Conservation (phyloP, 64 coral and sea anemone genomes). For the Catalaphyllia jardinei region DNA sequence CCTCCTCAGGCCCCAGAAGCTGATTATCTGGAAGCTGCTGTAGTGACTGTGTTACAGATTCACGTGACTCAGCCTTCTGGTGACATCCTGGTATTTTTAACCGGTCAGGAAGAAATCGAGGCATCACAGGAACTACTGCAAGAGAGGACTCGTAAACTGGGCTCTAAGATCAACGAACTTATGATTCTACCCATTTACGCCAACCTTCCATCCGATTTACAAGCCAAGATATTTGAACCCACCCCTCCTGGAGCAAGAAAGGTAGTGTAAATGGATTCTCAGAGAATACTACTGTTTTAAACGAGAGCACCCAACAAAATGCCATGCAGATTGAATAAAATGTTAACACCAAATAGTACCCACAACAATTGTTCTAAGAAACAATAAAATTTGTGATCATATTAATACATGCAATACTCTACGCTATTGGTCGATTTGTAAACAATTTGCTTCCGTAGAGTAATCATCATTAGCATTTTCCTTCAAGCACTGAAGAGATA, state of each 20-base stretch:
- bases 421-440: too few species aligned
- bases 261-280: slow-evolving; percentile 23
- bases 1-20: slow-evolving; percentile 90
- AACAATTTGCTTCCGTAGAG: too few species aligned
- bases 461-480: too few species aligned
- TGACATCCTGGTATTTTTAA: slow-evolving; percentile 91
- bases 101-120: slow-evolving; percentile 98
- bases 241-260: slow-evolving; percentile 98
- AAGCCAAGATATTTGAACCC: slow-evolving; percentile 99
- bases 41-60: slow-evolving; percentile 95
- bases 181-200: slow-evolving; percentile 98
- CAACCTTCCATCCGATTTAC: slow-evolving; percentile 93
- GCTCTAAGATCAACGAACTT: slow-evolving; percentile 95
- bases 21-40: slow-evolving; percentile 95
- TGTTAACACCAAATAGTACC: too few species aligned
- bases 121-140: slow-evolving; percentile 86
- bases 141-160: slow-evolving; percentile 92
- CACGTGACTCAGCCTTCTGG: slow-evolving; percentile 94
- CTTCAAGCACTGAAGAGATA: too few species aligned
- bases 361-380: too few species aligned
- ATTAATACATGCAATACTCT: too few species aligned
- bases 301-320: too few species aligned
- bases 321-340: too few species aligned
- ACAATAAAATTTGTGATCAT: too few species aligned
- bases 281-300: too few species aligned